These are phyloP conservation scores for Epiblema foenella DNA, from an alignment of 2,888 invertebrate species.

Conservation along the genomic window DNA sequence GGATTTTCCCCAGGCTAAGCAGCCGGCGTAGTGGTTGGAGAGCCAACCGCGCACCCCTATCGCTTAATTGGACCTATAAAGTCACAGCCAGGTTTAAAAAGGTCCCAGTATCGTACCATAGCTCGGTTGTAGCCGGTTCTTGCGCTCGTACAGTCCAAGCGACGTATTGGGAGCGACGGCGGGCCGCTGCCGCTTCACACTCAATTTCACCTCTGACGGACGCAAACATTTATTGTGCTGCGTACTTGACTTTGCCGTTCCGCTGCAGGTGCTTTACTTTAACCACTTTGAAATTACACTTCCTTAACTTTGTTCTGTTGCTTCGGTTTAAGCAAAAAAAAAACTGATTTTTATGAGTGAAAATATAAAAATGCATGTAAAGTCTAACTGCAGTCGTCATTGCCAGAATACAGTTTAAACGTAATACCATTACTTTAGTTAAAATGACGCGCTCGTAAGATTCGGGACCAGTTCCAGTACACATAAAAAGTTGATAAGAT, in stretches of 20 bases:
- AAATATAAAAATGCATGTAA: background rate
- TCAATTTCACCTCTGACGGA: constrained; percentile 85
- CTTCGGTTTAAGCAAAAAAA: background rate
- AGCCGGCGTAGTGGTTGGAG: too few relatives aligned
- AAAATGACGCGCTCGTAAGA: constrained; percentile 54
- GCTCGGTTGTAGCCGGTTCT: constrained; percentile 73
- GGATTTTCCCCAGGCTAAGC: too few relatives aligned
- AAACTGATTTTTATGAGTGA: background rate
- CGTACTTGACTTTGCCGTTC: constrained; percentile 65
- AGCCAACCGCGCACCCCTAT: too few relatives aligned
- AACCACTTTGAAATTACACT: background rate
- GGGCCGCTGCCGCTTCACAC: constrained; percentile 83
- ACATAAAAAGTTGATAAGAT: constrained; percentile 63
- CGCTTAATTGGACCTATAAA: too few relatives aligned
- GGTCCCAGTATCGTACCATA: constrained; percentile 58
- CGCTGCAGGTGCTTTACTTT: constrained; percentile 67
- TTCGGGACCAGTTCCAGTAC: constrained; percentile 52
- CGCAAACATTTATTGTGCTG: constrained; percentile 81
- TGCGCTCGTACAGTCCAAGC: constrained; percentile 73
- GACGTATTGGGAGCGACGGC: constrained; percentile 84
- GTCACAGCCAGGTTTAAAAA: too few relatives aligned
- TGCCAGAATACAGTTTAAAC: background rate
- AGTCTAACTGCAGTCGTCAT: too few relatives aligned
- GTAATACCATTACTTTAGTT: constrained; percentile 16
- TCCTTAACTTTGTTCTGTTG: background rate